Base-by-base conservation (phyloP, 2,113 vertebrate species). In the Peucedramus taeniatus region DNA sequence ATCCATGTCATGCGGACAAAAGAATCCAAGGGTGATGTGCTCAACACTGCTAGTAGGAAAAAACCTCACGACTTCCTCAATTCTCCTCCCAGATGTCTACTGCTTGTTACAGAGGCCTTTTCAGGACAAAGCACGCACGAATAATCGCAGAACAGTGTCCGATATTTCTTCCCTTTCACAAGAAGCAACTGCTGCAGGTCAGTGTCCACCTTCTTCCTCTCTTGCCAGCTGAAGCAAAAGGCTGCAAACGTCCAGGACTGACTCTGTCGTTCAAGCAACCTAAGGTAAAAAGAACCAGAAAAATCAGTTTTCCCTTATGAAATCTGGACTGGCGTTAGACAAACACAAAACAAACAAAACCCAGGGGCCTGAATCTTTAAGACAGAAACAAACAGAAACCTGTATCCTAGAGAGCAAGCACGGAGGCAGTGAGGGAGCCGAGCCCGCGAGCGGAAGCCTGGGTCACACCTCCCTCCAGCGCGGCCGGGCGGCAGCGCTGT, bases 1-100 rank as follows among this genome's bases (percentile, higher is more conserved):
- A 97, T 94, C 94, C 95, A 76, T 94, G 95, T 87, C 95, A 91
- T 76, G 49, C 9, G 84, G 92, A 94, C 84, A 93, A 92, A 90
- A 94, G 90, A 9, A 3, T 54, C 51, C 83, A 86, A 83, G 83
- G 91, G 71, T 44, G 50, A 87, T 35, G 74, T 42, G 71, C 70
- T 89, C 26, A 6, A 83, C n/a, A 35, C 47, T 57, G 63, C 45
- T 21, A 17, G 5, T n/a, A 28, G 57, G 37, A 50, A 47, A 83
- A 87, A 50, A n/a, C 39, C 83, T 60, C 83, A 49, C 10, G 44
- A 54, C 54, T 86, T 57, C 59, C 53, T 30, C 56, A 90, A 9
- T 84, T 92, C 51, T 65, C 81, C 96, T 93, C 87, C 50, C 59
- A 66, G 93, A 81, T 11, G 94, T 61, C 83, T 78, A 78, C 37